Base-by-base conservation (phyloP, 2,797 vertebrate species). In the Coracias cyanogaster region DNA sequence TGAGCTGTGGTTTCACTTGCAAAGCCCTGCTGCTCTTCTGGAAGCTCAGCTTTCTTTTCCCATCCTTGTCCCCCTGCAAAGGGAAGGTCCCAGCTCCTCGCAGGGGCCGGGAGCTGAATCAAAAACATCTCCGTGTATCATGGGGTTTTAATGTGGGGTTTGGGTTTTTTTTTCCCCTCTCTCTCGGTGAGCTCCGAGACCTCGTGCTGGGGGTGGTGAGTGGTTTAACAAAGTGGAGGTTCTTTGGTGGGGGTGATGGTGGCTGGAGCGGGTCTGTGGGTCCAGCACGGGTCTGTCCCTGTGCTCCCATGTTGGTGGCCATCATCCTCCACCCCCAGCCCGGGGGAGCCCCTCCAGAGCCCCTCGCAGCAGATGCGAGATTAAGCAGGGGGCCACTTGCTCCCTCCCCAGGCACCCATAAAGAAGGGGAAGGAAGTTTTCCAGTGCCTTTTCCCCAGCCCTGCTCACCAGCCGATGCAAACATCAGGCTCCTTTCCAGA, bases 391-490 rank as follows among this genome's bases (percentile, higher is more conserved):
- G 78, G 76, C 77, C 4, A 16, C 35, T 45, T 15, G 15, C 39
- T 57, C 60, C 43, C 64, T 89, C 89, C 84, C 82, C 54, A 55
- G 71, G 64, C 82, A 83, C 55, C 78, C 54, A 60, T 95, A 74
- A 94, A 92, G 31, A 60, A 86, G 49, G 78, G 85, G 55, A 89
- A 93, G 81, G 84, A 92, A 91, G 66, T 82, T 95, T 93, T 90
- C 61, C 76, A 65, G 60, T 48, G 37, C 52, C 57, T n/a, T 91
- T 92, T 86, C 49, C 82, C 51, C 49, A 64, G 78, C 57, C 61
- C 48, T 54, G 62, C 69, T 76, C 88, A 33, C 33, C 82, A 95
- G 45, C 35, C 64, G 8, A 31, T 58, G 41, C 54, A 79, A 69
- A 74, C 57, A 43, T 60, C 86, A 45, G 51, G 55, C 37, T 93